Evolutionary conservation across 1,140 invertebrate genomes (phyloP).

Genomic region (Hycleus cichorii): DNA sequence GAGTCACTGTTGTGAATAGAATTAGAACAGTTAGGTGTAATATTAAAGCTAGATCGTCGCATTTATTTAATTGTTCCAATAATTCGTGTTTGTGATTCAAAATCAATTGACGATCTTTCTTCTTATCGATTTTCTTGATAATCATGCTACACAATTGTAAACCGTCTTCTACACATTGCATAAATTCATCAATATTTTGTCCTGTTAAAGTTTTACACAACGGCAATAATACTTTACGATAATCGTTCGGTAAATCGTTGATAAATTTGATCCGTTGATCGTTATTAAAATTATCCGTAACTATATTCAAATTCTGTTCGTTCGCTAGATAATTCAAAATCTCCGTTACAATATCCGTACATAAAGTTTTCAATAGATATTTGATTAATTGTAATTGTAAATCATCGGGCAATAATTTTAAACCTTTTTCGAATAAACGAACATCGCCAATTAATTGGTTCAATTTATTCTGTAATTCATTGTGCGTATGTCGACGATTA

Average conservation of each 20-base stretch:
- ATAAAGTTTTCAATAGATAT: slow-evolving; percentile 77
- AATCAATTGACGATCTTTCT: slow-evolving; percentile 71
- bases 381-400: slow-evolving; percentile 62
- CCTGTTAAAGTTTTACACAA: slow-evolving; percentile 56
- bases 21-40: slow-evolving; percentile 74
- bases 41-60: slow-evolving; percentile 71
- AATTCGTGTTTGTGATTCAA: slow-evolving; percentile 72
- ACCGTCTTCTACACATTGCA: slow-evolving; percentile 60
- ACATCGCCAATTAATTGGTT: slow-evolving; percentile 69
- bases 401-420: slow-evolving; percentile 59
- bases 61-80: slow-evolving; percentile 65
- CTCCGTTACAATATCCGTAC: slow-evolving; percentile 74
- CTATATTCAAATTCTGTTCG: slow-evolving; percentile 54
- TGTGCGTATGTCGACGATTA: slow-evolving; percentile 65
- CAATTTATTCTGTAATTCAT: slow-evolving; percentile 73
- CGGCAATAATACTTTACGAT: slow-evolving; percentile 51
- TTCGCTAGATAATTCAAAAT: slow-evolving; percentile 63
- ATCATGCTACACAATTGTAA: slow-evolving; percentile 72
- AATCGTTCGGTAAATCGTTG: slow-evolving; percentile 57
- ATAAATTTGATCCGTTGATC: slow-evolving; percentile 63
- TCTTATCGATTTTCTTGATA: slow-evolving; percentile 81
- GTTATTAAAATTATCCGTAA: slow-evolving; percentile 49
- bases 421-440: slow-evolving; percentile 77
- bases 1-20: slow-evolving; percentile 72
- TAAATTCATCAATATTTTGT: slow-evolving; percentile 69